Evolutionary conservation across 1,140 invertebrate genomes (phyloP), one percentile per base, ranked within the genome.

Genomic region (Coelopa frigida): DNA sequence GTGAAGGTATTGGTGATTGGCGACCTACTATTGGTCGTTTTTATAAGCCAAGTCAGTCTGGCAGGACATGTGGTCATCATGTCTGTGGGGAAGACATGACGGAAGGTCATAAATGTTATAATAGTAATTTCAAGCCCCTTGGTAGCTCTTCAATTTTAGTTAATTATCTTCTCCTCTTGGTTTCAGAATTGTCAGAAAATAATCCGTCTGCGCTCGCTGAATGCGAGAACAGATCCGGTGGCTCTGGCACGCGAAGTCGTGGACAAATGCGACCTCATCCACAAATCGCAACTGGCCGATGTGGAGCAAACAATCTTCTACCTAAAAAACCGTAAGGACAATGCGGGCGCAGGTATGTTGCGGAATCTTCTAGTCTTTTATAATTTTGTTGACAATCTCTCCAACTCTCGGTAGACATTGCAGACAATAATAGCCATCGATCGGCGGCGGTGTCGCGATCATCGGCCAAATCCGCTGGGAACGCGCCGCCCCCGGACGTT

Each of bases 231-330:
- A 17, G 83, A 95, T 73, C 83, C 91, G 50, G 74, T 78, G 46
- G 75, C 79, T 4, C 68, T 96, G 48, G 87, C 91, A 4, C 83
- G 82, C 58, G 87, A 93, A 74, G 87, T 96, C 6, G 81, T 95
- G 32, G 81, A 87, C 46, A 87, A 89, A 71, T 95, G 91, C 72
- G 83, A 84, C 59, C 72, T 95, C 14, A 94, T 96, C 59, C 87
- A 91, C 67, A 81, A 83, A 44, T 85, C 84, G 2, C 87, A 90
- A 69, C 58, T 89, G 20, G 75, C 78, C 10, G 89, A 95, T 73
- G 84, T 96, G 4, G 88, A 94, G 68, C 90, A 94, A 61, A 75
- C 93, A n/a, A 82, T 95, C 52, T 88, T 85, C 68, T 94, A 94
- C 72, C 73, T 96, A 21, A 87, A 94, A 70, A 91, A 86, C 70